phyloP scores from a whole-genome alignment of 2,797 vertebrate genomes.

The Sparus aurata region DNA sequence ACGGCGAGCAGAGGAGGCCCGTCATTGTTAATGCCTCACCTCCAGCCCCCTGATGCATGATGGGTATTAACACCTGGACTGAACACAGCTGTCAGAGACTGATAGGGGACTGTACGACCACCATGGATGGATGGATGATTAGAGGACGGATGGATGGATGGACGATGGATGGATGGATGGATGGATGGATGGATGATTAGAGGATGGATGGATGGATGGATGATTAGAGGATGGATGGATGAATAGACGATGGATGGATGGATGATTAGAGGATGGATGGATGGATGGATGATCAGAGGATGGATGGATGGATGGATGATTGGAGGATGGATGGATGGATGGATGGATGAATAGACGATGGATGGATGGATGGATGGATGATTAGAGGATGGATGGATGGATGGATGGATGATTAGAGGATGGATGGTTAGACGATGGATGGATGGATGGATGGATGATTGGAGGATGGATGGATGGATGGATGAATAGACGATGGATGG shows the following conservation, averaged over 20 bases:
- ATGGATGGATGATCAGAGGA: neutral
- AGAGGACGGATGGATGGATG: neutral
- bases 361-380: too few relatives aligned
- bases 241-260: neutral
- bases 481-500: too few relatives aligned
- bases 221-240: too few relatives aligned
- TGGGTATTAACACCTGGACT: conserved; percentile 86
- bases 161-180: neutral
- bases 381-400: too few relatives aligned
- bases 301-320: neutral
- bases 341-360: neutral
- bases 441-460: neutral
- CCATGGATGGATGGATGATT: neutral
- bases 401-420: too few relatives aligned
- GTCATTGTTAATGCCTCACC: conserved; percentile 81
- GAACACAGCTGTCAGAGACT: conserved; percentile 85
- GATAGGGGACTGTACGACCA: conserved; percentile 74
- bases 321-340: neutral
- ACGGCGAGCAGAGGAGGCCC: conserved; percentile 66
- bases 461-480: too few relatives aligned
- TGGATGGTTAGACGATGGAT: too few relatives aligned
- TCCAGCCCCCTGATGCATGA: conserved; percentile 88
- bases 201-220: neutral
- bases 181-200: neutral
- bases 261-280: neutral